Evolutionary conservation across 2,113 vertebrate species (phyloP).

Genomic region (Lamprotornis superbus): DNA sequence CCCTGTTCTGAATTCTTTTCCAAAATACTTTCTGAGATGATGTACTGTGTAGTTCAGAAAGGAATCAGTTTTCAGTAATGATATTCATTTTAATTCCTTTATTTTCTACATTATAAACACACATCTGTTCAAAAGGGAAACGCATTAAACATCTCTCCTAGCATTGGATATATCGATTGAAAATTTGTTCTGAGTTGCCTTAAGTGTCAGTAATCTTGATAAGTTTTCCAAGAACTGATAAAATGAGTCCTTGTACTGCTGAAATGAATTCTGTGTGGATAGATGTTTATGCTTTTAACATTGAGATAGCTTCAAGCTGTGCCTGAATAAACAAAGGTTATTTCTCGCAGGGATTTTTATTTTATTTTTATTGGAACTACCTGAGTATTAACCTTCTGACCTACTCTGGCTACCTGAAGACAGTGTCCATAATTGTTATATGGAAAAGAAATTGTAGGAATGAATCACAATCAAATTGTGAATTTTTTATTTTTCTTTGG

Average conservation of each 20-base stretch:
- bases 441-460: background rate
- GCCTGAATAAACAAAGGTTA: background rate
- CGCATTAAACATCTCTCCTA: constrained; percentile 35
- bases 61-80: background rate
- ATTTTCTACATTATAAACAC: background rate
- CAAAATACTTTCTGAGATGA: background rate
- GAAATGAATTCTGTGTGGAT: constrained; percentile 9
- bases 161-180: constrained; percentile 36
- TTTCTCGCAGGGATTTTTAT: background rate
- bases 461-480: background rate
- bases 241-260: constrained; percentile 42
- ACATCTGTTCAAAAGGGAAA: constrained; percentile 25
- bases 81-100: constrained; percentile 11
- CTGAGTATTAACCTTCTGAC: background rate
- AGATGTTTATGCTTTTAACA: background rate
- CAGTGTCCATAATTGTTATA: background rate
- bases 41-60: background rate
- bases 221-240: constrained; percentile 54
- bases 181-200: constrained; percentile 40
- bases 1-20: background rate
- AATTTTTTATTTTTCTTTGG: background rate
- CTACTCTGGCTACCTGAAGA: background rate
- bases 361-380: background rate
- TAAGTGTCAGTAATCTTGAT: constrained; percentile 56
- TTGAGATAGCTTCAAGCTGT: background rate